Conservation (phyloP, 1,140 invertebrate genomes). For the Rhyacophila brunnea region DNA sequence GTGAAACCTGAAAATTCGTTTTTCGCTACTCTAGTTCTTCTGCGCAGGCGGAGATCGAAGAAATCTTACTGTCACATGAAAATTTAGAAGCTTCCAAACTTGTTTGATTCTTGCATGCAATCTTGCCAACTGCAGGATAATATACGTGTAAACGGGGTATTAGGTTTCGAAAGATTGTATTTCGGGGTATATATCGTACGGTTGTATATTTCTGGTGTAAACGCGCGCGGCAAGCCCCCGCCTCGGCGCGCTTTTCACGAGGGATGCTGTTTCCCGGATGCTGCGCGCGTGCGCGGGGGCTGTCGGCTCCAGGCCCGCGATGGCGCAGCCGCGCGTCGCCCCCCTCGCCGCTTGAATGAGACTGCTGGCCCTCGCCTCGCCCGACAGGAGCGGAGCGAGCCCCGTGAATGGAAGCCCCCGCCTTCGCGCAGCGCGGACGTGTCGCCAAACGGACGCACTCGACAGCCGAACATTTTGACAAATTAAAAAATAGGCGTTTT, state of each 20-base stretch:
- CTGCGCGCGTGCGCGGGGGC: constrained; percentile 6
- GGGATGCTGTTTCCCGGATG: constrained; percentile 8
- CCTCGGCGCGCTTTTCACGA: constrained; percentile 2
- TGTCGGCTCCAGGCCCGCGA: constrained; percentile 5
- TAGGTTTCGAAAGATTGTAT: too few relatives aligned
- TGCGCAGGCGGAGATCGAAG: too few relatives aligned
- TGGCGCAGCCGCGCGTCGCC: constrained; percentile 7
- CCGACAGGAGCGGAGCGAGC: constrained; percentile 5
- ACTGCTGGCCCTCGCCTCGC: constrained; percentile 6
- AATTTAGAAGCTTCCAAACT: too few relatives aligned
- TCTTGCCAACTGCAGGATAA: too few relatives aligned
- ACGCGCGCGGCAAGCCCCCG: neutral
- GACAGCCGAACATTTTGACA: constrained; percentile 5
- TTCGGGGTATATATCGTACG: too few relatives aligned
- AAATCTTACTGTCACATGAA: too few relatives aligned
- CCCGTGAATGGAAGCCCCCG: constrained; percentile 25
- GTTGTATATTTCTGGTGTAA: too few relatives aligned
- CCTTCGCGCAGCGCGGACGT: constrained; percentile 9
- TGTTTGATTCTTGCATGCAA: too few relatives aligned
- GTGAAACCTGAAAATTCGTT: too few relatives aligned
- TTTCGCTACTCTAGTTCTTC: too few relatives aligned
- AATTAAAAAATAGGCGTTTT: constrained; percentile 22
- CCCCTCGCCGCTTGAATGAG: constrained; percentile 10
- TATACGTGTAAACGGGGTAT: too few relatives aligned
- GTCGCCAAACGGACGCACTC: constrained; percentile 3